phyloP scores from a whole-genome alignment of 2,888 invertebrate genomes.

The Loripinus fragilis region DNA sequence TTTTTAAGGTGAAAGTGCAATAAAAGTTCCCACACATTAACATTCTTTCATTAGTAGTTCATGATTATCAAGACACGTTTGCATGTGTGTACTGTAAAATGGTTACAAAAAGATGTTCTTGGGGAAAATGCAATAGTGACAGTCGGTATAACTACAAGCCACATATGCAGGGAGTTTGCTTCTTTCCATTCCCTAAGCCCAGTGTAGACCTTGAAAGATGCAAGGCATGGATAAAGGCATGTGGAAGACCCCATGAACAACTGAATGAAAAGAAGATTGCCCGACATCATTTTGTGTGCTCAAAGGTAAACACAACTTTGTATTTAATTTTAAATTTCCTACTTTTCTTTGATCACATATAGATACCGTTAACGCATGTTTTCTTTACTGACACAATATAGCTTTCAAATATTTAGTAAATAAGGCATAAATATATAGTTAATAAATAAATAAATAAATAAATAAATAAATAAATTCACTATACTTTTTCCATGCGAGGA shows the following conservation, averaged over 20 bases:
- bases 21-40: conserved; percentile 1
- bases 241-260: no score
- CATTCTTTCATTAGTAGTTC: conserved; percentile 1
- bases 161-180: conserved; percentile 1
- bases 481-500: no score
- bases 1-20: no score
- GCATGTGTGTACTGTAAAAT: not conserved
- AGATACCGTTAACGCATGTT: not conserved
- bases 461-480: not conserved
- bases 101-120: conserved; percentile 6
- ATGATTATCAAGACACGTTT: not conserved
- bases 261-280: not conserved
- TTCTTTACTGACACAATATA: not conserved
- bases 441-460: not conserved
- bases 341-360: no score
- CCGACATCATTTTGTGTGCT: not conserved
- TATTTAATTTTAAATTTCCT: not conserved
- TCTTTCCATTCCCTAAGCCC: conserved; percentile 4
- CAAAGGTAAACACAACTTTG: not conserved
- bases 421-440: not conserved
- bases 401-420: not conserved
- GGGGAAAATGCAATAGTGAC: no score
- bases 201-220: no score
- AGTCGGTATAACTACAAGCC: conserved; percentile 1
- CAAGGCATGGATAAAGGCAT: no score